Evolutionary conservation across 2,113 vertebrate species (phyloP), one percentile per base, ranked within the genome.

Genomic region (Tringa solitaria): DNA sequence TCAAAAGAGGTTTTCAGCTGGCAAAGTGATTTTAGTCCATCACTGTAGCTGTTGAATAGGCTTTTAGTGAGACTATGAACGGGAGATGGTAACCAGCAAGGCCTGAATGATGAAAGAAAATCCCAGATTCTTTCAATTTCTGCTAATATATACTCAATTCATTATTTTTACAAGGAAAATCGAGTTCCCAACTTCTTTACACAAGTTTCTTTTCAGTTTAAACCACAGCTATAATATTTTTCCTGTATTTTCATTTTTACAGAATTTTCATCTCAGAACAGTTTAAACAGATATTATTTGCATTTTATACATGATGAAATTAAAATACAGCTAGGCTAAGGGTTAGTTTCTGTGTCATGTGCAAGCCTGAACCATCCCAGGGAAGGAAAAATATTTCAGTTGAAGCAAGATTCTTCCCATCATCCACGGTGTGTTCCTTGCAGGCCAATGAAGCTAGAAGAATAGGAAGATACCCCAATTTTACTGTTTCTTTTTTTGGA

Each of bases 61-160:
- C 14, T 96, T 96, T 96, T 92, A 85, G 35, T 69, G 63, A 1
- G 2, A 67, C 48, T 93, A 10, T 85, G 94, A 97, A 77, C 63
- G 63, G 63, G 22, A 79, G 20, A 90, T 28, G 35, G 45, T 91
- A 92, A 95, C 93, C 61, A 97, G 84, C 57, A 95, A 96, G 57
- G 70, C 56, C 64, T 95, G 88, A 95, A 96, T 97, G 95, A 97
- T 92, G 85, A 95, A 91, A 93, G 65, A 95, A 89, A 68, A 33
- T 59, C 65, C 57, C 50, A 84, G 90, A 95, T 91, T 89, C 82
- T 86, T 95, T 90, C 81, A 30, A 85, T 95, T 93, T 96, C 75
- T 82, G 35, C 27, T 78, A 93, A 94, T 97, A 94, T 83, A 84
- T 92, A 96, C 64, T 88, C 91, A 81, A 33, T 76, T 83, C 8